phyloP scores from a whole-genome alignment of 1,140 invertebrate species.

The Drosophila orosa region DNA sequence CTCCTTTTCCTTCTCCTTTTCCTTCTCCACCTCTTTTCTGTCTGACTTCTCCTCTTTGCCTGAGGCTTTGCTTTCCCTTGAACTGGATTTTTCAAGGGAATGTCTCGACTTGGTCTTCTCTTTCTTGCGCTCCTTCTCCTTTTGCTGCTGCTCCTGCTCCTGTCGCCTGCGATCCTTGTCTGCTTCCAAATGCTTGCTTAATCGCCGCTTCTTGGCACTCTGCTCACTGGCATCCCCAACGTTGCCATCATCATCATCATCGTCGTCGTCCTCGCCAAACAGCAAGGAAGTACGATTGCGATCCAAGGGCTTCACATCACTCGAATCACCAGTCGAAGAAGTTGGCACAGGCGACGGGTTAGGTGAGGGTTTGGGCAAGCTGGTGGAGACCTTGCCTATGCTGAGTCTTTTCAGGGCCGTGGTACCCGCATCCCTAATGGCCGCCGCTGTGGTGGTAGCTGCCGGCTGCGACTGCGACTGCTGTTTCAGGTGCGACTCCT shows the following conservation, averaged over 20 bases:
- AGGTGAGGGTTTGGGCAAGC: slow-evolving; percentile 10
- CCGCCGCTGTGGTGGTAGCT: slow-evolving; percentile 42
- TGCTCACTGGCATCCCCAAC: background rate
- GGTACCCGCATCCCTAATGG: slow-evolving; percentile 57
- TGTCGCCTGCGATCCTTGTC: slow-evolving; percentile 81
- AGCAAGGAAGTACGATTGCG: slow-evolving; percentile 84
- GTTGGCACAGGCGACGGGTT: background rate
- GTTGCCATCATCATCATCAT: background rate
- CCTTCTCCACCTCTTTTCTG: background rate
- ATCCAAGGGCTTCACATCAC: slow-evolving; percentile 56
- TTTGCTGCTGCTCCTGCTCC: slow-evolving; percentile 58
- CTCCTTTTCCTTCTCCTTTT: background rate
- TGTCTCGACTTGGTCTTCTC: slow-evolving; percentile 35
- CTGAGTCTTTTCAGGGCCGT: slow-evolving; percentile 37
- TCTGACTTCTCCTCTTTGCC: slow-evolving; percentile 3
- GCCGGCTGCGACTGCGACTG: slow-evolving; percentile 4
- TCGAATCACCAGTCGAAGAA: slow-evolving; percentile 1
- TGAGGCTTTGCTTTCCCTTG: slow-evolving; percentile 8
- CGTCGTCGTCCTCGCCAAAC: slow-evolving; percentile 85
- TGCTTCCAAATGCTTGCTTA: slow-evolving; percentile 84
- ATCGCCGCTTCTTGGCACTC: slow-evolving; percentile 66
- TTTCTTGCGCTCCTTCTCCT: slow-evolving; percentile 45
- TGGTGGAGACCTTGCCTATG: background rate
- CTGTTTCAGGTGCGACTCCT: slow-evolving; percentile 27
- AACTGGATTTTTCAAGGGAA: slow-evolving; percentile 30